phyloP scores from a whole-genome alignment of 2,888 invertebrate species.

The Caenorhabditis doughertyi region DNA sequence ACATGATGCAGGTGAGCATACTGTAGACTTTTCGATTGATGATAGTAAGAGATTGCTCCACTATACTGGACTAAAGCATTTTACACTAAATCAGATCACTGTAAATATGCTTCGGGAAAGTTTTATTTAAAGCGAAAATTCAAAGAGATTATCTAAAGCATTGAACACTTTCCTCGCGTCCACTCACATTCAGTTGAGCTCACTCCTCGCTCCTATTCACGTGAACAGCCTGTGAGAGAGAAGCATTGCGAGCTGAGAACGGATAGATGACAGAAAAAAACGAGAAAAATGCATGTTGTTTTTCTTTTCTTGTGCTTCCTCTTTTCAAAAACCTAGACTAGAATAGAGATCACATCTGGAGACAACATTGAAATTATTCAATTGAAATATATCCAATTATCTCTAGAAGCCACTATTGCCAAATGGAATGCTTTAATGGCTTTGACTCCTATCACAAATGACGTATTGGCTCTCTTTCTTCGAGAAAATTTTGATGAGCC shows the following conservation, averaged over 20 bases:
- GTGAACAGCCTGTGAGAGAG: conserved; percentile 35
- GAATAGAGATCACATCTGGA: conserved; percentile 5
- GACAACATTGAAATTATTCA: neutral
- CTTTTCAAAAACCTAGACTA: conserved; percentile 7
- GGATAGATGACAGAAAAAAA: conserved; percentile 20
- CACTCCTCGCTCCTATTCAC: conserved; percentile 28
- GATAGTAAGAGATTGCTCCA: no score
- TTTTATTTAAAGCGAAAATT: no score
- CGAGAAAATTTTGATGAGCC: conserved; percentile 78
- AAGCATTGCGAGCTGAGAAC: conserved; percentile 45
- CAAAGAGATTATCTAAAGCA: conserved; percentile 29
- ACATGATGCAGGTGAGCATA: conserved; percentile 84
- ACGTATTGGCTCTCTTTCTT: conserved; percentile 70
- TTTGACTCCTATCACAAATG: conserved; percentile 59
- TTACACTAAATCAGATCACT: no score
- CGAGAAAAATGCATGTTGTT: neutral
- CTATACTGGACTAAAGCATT: no score
- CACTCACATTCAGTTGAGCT: neutral
- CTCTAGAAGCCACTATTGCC: conserved; percentile 67
- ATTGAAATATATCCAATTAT: neutral
- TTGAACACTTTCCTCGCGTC: conserved; percentile 31
- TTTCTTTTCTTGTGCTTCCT: conserved; percentile 29
- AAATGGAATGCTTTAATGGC: conserved; percentile 71
- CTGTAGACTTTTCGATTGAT: neutral
- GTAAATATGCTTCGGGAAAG: no score